Base-by-base conservation (phyloP, 1,140 invertebrate species). In the Ceratosolen solmsi region DNA sequence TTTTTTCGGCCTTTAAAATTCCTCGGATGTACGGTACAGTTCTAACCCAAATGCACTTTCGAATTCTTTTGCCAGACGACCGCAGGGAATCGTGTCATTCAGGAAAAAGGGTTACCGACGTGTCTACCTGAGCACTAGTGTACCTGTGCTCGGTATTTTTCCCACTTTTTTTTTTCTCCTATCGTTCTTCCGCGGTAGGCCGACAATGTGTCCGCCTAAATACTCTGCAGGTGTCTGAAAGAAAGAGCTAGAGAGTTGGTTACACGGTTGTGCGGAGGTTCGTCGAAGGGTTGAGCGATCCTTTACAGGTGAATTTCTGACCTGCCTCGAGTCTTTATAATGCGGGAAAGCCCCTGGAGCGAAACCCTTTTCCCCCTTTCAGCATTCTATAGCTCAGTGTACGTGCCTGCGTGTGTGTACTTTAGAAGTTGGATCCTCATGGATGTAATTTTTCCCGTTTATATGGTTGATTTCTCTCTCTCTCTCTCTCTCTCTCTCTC, bases 281-380 rank as follows among this genome's bases (percentile, higher is more conserved):
- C 74, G 80, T 65, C 85, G 84, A 84, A 85, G 86, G 85, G 86
- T 87, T 87, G 83, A 72, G 51, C 58, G 75, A 83, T 85, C 86
- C 82, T 84, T 56, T 46, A 80, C 85, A 87, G 86, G 85, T 86
- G 86, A 87, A 81, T 80, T 78, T 85, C 68, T 85, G 84, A 85
- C 85, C 84, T 85, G 86, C 27, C 33, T 72, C 15, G 9, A 17
- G 70, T 72, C 70, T 51, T 41, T 70, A 70, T 25, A 25, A 51
- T 73, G 71, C 49, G 72, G 72, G 72, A 74, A 74, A 74, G 63
- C 46, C 46, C 27, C 63, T 22, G 20, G 76, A 8, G n/a, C 51
- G 27, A 79, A 87, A 84, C 82, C 82, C 83, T 84, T 65, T 84
- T 78, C 60, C 41, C 83, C 36, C 70, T 79, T 79, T 65, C n/a